These are phyloP conservation scores for Hylyphantes graminicola DNA, from an alignment of 1,140 invertebrate species.

Conservation along the genomic window DNA sequence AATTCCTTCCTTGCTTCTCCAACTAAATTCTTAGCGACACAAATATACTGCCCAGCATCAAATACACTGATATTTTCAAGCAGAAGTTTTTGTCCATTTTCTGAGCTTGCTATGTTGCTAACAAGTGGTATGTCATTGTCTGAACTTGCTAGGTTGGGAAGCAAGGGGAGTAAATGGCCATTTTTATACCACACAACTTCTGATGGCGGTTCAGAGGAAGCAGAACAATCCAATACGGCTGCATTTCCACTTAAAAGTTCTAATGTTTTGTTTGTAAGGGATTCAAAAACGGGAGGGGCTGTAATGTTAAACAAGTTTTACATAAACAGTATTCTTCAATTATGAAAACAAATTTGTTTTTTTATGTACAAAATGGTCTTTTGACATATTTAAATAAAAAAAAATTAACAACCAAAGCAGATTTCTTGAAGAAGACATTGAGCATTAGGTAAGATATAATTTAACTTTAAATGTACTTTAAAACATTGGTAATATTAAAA, in stretches of 20 bases:
- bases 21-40: slow-evolving; percentile 66
- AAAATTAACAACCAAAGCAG: too few relatives aligned
- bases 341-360: too few relatives aligned
- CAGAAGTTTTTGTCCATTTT: slow-evolving; percentile 19
- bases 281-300: slow-evolving; percentile 44
- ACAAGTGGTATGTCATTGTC: too few relatives aligned
- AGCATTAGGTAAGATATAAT: too few relatives aligned
- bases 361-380: too few relatives aligned
- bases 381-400: too few relatives aligned
- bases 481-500: too few relatives aligned
- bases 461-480: too few relatives aligned
- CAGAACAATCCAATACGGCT: slow-evolving; percentile 64
- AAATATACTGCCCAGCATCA: slow-evolving; percentile 66
- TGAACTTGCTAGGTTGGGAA: not conserved
- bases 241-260: slow-evolving; percentile 23
- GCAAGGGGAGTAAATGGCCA: not conserved
- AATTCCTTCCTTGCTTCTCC: slow-evolving; percentile 62
- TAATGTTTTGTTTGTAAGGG: not conserved
- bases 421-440: too few relatives aligned
- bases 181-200: slow-evolving; percentile 66
- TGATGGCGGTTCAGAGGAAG: slow-evolving; percentile 66
- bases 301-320: not conserved
- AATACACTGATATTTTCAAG: slow-evolving; percentile 12
- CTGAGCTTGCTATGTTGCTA: not conserved
- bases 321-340: too few relatives aligned